phyloP scores from a whole-genome alignment of 2,797 vertebrate genomes.

The Melanitta fusca region DNA sequence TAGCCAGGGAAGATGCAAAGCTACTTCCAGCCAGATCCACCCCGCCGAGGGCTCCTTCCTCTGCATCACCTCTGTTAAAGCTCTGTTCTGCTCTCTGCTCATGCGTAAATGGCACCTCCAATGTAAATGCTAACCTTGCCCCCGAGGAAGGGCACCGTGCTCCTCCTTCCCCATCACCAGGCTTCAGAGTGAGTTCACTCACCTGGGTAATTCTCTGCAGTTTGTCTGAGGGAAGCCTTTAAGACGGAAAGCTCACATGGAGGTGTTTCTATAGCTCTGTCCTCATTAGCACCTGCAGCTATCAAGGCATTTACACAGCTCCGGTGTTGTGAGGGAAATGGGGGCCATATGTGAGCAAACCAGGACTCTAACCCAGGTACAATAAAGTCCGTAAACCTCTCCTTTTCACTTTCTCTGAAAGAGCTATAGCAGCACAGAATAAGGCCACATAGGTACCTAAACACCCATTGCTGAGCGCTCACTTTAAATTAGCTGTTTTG shows the following conservation, averaged over 20 bases:
- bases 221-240: background rate
- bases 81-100: background rate
- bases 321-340: background rate
- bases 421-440: background rate
- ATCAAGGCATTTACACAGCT: background rate
- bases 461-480: background rate
- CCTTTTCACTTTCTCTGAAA: background rate
- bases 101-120: background rate
- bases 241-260: background rate
- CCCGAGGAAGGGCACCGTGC: background rate
- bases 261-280: background rate
- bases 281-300: too few relatives aligned
- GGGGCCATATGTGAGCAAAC: background rate
- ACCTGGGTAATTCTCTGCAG: background rate
- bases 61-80: background rate
- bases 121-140: background rate
- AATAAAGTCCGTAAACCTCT: background rate
- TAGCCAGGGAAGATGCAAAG: background rate
- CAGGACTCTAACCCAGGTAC: background rate
- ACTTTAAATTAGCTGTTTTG: conserved; percentile 1
- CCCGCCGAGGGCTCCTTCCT: background rate
- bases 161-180: background rate
- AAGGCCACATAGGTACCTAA: background rate
- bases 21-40: background rate
- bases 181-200: background rate